Base-by-base conservation (phyloP, 92 coral and sea anemone genomes). In the Hydrozoanthus gracilis region DNA sequence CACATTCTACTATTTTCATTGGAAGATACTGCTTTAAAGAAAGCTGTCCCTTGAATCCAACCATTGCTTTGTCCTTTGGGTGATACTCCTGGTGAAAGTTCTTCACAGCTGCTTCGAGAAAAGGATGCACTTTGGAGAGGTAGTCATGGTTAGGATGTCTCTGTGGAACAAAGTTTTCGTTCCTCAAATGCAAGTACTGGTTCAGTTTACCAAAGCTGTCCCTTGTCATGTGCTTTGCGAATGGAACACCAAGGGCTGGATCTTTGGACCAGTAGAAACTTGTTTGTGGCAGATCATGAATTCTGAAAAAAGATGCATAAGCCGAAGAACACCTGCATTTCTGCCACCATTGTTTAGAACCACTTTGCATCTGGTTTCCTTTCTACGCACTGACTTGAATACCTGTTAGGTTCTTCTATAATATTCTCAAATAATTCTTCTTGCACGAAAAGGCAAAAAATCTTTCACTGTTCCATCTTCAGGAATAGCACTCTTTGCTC, bases 291-390 rank as follows among this genome's bases (percentile, higher is more conserved):
- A 76, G 80, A 18, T 3, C 54, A 16, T 76, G 61, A 51, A 76
- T 51, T 3, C 65, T n/a, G 54, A 52, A 50, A 14, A 27, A 49
- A 51, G 2, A 76, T 13, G 46, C 18, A 18, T 15, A 76, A 18
- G 44, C 61, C 65, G 62, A 76, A 76, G 84, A 68, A 79, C n/a
- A 79, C 87, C 35, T 76, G 49, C 77, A 86, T 86, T 66, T 84
- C 83, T 35, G 50, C 86, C 15, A 65, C 48, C 71, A 9, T 89
- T 56, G 51, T 89, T 39, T 73, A 71, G 15, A 56, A 76, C 88
- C 91, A 89, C 88, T 89, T 83, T 61, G 88, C 71, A 15, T 89
- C 86, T 6, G 88, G 82, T 48, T 89, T 89, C 51, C 78, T 76
- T 16, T 73, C 58, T 7, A 84, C 70, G 39, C 86, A 83, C 55